Evolutionary conservation across 2,888 invertebrate genomes (phyloP), one percentile per base, ranked within the genome.

Genomic region (Leucania comma): DNA sequence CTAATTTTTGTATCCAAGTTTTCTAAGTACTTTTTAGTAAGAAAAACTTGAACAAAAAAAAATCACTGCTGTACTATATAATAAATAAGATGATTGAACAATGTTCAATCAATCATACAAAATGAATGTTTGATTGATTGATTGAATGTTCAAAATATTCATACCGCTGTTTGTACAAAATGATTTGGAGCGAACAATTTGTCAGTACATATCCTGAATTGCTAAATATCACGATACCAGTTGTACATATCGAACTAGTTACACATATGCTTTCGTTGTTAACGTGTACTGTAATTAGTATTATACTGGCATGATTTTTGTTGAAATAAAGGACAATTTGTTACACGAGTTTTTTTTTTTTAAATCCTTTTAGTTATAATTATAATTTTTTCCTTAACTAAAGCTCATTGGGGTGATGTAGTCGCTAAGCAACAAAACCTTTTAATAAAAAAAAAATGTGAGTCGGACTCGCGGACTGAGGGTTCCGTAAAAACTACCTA

Each of bases 261-360:
- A 86, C 89, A 87, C 87, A 77, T 86, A 85, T 86, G 91, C 93
- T 93, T 93, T 93, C 85, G 90, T 93, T 91, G 91, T 93, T 90
- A 90, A 88, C 80, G 88, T 89, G 86, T 90, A 92, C 82, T 89
- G 90, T 92, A 90, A 90, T 89, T 90, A 90, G 90, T 87, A 89
- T 86, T 87, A 85, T 88, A 90, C 75, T 87, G 87, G 86, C 85
- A 89, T 90, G 84, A 90, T 90, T 93, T 79, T 89, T 90, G 92
- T 92, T 93, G 87, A 87, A 92, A 91, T 91, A 92, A 92, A 93
- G 82, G 80, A 79, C 78, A 75, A 90, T 91, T 91, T 91, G 91
- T 92, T 90, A 91, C 86, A 81, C 64, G 32, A 46, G 65, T 68
- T 70, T 84, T 69, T 85, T 80, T 58, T 82, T 81, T 60, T 60